Base-by-base conservation (phyloP, 2,797 vertebrate genomes). In the Prunella strophiata region DNA sequence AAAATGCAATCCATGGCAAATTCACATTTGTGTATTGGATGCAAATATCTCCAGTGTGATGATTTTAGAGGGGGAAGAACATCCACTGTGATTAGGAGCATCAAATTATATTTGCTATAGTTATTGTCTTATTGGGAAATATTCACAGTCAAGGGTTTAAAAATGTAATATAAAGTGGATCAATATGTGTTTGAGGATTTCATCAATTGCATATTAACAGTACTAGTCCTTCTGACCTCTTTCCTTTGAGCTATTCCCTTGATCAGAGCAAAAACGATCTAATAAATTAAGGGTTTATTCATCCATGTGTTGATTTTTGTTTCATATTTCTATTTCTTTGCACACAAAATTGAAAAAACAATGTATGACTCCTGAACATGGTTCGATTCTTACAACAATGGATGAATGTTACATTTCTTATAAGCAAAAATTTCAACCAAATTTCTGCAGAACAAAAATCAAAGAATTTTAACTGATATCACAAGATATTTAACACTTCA, bases 161-260 rank as follows among this genome's bases (percentile, higher is more conserved):
- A 97, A 97, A 97, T 97, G 96, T 97, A 97, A 97, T 97, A 97
- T 96, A 97, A 96, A 94, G 94, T 87, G 93, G 96, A 97, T 97
- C 97, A 97, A 97, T 97, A 97, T 92, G 78, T 96, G 96, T 95
- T 96, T 97, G 96, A 97, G 96, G 96, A 97, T 97, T 97, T 97
- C 89, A 97, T 97, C 97, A 96, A 92, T 97, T 89, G 94, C 94
- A 94, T 97, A 97, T 97, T 97, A 97, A 96, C 95, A 94, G 90
- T 68, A 89, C 85, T 82, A 96, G 95, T 96, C 85, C 92, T 93
- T 93, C 89, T 97, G 96, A 97, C 97, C 96, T 95, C 95, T 96
- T 95, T 95, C 71, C 86, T 96, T 94, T 94, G 91, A 92, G 86
- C 68, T 95, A 97, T 96, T 97, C 96, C 96, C 96, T 88, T 87